phyloP scores from a whole-genome alignment of 1,140 invertebrate species.

The Hycleus phaleratus region DNA sequence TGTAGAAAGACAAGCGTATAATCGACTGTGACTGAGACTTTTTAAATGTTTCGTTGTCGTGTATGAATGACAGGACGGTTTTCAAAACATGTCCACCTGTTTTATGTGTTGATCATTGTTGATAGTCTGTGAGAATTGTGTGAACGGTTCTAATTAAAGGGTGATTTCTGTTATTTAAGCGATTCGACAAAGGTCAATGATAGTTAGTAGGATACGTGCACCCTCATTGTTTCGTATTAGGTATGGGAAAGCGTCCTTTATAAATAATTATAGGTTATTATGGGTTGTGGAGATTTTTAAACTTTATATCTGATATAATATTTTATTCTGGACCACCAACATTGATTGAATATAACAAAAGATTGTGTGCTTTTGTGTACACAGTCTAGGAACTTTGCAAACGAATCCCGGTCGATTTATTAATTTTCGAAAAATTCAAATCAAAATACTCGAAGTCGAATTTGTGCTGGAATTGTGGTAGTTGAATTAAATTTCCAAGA shows the following conservation, averaged over 20 bases:
- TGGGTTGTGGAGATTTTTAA: slow-evolving; percentile 22
- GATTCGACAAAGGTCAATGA: slow-evolving; percentile 5
- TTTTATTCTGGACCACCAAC: slow-evolving; percentile 29
- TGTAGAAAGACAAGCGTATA: slow-evolving; percentile 8
- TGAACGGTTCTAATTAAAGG: no score
- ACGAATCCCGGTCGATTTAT: no score
- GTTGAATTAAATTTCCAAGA: neutral
- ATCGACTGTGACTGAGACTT: slow-evolving; percentile 14
- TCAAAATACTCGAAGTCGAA: no score
- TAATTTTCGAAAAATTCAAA: no score
- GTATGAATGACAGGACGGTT: slow-evolving; percentile 1
- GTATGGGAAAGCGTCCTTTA: slow-evolving; percentile 26
- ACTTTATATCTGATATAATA: slow-evolving; percentile 27
- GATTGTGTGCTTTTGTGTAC: neutral
- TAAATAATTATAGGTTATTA: slow-evolving; percentile 30
- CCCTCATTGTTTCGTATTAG: slow-evolving; percentile 25
- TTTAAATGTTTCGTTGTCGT: neutral
- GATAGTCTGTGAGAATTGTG: no score
- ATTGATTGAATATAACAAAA: slow-evolving; percentile 10
- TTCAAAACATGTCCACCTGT: slow-evolving; percentile 8
- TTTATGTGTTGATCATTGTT: no score
- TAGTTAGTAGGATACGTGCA: slow-evolving; percentile 6
- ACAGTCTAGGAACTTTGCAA: no score
- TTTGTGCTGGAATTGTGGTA: no score
- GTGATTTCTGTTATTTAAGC: no score